Evolutionary conservation across 2,888 invertebrate genomes (phyloP).

Genomic region (Thelaira solivaga): DNA sequence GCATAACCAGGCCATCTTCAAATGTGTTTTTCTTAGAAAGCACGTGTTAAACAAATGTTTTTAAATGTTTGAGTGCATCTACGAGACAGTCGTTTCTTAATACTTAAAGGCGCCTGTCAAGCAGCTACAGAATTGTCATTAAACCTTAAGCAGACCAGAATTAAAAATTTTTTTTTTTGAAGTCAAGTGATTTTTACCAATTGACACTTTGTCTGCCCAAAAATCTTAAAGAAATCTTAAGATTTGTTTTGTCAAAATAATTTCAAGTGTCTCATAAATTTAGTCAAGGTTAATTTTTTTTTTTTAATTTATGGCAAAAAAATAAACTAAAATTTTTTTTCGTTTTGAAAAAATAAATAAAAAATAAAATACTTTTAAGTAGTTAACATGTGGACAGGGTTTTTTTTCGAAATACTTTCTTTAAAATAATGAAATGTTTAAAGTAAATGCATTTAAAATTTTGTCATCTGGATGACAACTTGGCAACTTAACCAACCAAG

Average conservation of each 20-base stretch:
- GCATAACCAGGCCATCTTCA: neutral
- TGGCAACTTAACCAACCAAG: neutral
- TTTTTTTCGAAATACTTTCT: neutral
- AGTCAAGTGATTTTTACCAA: conserved; percentile 35
- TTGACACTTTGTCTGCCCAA: conserved; percentile 26
- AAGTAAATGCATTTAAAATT: neutral
- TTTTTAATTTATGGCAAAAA: neutral
- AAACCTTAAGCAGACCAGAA: conserved; percentile 1
- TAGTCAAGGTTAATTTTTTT: conserved; percentile 41
- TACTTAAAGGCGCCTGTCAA: conserved; percentile 38
- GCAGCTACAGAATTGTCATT: conserved; percentile 26
- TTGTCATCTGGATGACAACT: conserved; percentile 14
- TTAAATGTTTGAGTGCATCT: neutral
- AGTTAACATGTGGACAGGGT: neutral
- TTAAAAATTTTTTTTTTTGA: conserved; percentile 10
- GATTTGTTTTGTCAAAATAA: conserved; percentile 30
- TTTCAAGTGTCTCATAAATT: conserved; percentile 46
- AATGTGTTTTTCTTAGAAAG: conserved; percentile 17
- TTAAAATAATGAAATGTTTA: neutral
- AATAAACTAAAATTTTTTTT: neutral
- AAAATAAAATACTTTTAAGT: neutral
- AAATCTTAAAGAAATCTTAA: neutral
- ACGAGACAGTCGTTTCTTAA: neutral
- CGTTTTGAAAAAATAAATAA: neutral
- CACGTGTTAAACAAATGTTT: conserved; percentile 54